Evolutionary conservation across 2,113 vertebrate species (phyloP).

Genomic region (Cnemophilus loriae): DNA sequence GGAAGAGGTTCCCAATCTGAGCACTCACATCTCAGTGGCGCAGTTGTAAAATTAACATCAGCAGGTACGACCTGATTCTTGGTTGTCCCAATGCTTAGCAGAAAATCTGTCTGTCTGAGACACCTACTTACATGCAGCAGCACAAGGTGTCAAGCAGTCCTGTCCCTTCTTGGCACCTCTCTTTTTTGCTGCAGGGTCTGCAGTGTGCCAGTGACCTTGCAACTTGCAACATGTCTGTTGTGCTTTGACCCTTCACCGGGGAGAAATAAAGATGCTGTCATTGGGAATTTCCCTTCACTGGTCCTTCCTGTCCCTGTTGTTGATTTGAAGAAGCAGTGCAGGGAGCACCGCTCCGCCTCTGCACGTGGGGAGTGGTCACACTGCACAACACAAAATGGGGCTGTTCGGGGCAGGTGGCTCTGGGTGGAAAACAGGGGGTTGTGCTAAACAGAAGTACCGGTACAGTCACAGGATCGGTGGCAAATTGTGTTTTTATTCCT

Average conservation of each 20-base stretch:
- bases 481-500: neutral
- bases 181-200: neutral
- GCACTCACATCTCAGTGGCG: rapidly evolving
- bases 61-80: rapidly evolving
- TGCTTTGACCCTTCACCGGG: neutral
- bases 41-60: neutral
- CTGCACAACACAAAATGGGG: too few relatives aligned
- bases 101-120: neutral
- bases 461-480: neutral
- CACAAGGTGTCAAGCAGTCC: neutral
- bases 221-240: neutral
- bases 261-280: neutral
- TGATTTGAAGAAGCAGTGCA: neutral
- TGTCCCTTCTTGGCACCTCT: neutral
- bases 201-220: neutral
- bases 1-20: neutral
- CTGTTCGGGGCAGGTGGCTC: neutral
- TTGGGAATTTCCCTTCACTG: neutral
- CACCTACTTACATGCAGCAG: neutral
- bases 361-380: rapidly evolving
- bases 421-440: neutral
- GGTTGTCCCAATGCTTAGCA: neutral
- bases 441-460: neutral
- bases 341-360: rapidly evolving
- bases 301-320: neutral